A percentile compares a stretch with the other conserved stretches of the same genome.
Evolutionary conservation across 1,140 invertebrate genomes (phyloP).

Genomic region (Colletes gigas): DNA sequence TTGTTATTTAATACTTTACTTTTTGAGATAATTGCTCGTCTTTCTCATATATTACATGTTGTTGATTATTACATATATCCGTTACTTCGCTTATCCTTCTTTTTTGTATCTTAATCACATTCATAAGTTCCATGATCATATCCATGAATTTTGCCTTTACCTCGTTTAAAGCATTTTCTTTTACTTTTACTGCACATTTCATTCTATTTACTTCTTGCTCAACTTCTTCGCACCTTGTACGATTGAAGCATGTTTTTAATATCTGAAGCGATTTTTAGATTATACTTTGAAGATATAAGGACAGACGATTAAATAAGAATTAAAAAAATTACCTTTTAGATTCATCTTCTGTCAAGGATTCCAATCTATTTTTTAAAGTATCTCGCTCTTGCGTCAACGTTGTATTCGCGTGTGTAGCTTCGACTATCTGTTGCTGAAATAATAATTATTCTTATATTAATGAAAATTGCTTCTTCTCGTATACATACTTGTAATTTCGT

Average conservation of each 20-base stretch:
- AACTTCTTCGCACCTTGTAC: constrained; percentile 53
- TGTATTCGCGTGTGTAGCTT: constrained; percentile 43
- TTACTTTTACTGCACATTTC: constrained; percentile 48
- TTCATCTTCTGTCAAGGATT: constrained; percentile 51
- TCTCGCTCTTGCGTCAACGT: constrained; percentile 56
- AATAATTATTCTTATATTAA: constrained; percentile 22
- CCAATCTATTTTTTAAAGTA: constrained; percentile 55
- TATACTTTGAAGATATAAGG: constrained; percentile 6
- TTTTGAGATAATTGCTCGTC: constrained; percentile 50
- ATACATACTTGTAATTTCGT: constrained; percentile 55
- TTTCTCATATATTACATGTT: constrained; percentile 47
- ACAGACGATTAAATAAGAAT: background rate
- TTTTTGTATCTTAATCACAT: constrained; percentile 61
- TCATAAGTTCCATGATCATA: constrained; percentile 58
- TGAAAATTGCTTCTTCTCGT: background rate
- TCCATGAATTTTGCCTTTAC: constrained; percentile 57
- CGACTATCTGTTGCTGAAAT: constrained; percentile 57
- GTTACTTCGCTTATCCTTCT: constrained; percentile 62
- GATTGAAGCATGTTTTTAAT: constrained; percentile 41
- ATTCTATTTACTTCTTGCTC: constrained; percentile 57
- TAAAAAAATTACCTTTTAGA: constrained; percentile 56
- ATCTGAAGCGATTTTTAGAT: constrained; percentile 35
- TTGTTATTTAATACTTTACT: constrained; percentile 17
- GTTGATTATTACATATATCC: constrained; percentile 56
- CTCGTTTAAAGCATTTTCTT: constrained; percentile 45